Base-by-base conservation (phyloP, 1,140 invertebrate genomes). In the Ostrea denselamellosa region DNA sequence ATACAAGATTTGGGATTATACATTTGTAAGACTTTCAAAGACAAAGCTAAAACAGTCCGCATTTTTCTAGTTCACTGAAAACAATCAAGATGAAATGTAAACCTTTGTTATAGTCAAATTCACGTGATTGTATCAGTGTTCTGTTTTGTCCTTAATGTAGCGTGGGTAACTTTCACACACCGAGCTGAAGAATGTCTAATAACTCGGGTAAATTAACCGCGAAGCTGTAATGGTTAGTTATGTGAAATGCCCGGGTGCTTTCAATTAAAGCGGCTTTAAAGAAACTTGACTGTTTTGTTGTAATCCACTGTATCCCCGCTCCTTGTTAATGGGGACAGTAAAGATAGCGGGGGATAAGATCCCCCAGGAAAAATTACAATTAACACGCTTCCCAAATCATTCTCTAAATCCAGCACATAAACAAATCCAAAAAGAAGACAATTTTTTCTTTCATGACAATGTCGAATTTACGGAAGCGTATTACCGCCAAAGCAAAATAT, bases 251-350 rank as follows among this genome's bases (percentile, higher is more conserved):
- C 68, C 68, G 68, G 68, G 25, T 77, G 68, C 25, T 77, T 77
- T 77, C 68, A 77, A 77, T 77, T 77, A 77, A 17, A 77, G 68
- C 10, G 68, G 68, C 68, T 77, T 77, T 77, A 77, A 77, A 77
- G 12, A 25, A 34, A 28, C 58, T 8, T 7, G 58, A n/a, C n/a
- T 22, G 25, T 77, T 77, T 77, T 77, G 25, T 77, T 77, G 28
- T 77, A 77, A 77, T 77, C 28, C 25, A 77, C 9, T 28, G 10
- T 77, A 25, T 77, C 68, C 28, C 28, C 25, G 34, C 25, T 17
- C 14, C 68, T 34, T 2, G 8, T 14, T 77, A 28, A 22, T 77
- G 14, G 14, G 25, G 28, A 77, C 8, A 28, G 25, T 28, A 34
- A n/a, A 62, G 14, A 62, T 62, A 28, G 25, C 25, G 22, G 17